phyloP scores from a whole-genome alignment of 2,797 vertebrate species.

The Erethizon dorsatum region DNA sequence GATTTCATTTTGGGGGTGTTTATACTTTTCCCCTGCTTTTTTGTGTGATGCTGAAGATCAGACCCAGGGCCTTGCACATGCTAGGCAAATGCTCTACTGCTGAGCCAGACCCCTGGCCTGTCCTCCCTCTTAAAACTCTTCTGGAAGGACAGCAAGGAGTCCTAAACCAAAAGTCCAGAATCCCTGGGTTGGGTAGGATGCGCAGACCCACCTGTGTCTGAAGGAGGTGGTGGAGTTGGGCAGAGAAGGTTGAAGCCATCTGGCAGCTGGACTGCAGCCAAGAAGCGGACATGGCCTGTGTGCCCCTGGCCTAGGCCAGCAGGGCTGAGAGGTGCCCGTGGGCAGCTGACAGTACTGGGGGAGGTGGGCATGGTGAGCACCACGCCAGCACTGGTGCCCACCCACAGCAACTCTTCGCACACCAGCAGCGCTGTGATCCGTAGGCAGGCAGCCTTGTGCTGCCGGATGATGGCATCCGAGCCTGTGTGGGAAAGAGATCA shows the following conservation, averaged over 20 bases:
- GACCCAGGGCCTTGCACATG: not conserved
- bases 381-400: constrained; percentile 98
- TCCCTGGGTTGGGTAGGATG: not conserved
- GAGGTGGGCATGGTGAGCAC: constrained; percentile 95
- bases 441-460: constrained; percentile 99
- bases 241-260: constrained; percentile 95
- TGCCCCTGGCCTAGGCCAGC: constrained; percentile 97
- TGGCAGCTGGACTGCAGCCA: constrained; percentile 96
- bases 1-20: not conserved
- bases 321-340: constrained; percentile 90
- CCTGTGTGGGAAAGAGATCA: constrained; percentile 87
- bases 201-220: constrained; percentile 72
- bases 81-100: not conserved
- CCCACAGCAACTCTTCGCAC: constrained; percentile 98
- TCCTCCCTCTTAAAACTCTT: not conserved
- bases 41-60: not conserved
- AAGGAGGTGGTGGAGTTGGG: constrained; percentile 86
- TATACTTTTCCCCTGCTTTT: not conserved
- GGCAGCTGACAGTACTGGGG: constrained; percentile 90
- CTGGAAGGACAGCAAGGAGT: not conserved
- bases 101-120: not conserved
- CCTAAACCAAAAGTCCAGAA: not conserved
- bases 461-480: constrained; percentile 98
- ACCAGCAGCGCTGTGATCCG: constrained; percentile 97
- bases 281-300: constrained; percentile 98